phyloP scores from a whole-genome alignment of 2,113 vertebrate species.

The Trachemys scripta region DNA sequence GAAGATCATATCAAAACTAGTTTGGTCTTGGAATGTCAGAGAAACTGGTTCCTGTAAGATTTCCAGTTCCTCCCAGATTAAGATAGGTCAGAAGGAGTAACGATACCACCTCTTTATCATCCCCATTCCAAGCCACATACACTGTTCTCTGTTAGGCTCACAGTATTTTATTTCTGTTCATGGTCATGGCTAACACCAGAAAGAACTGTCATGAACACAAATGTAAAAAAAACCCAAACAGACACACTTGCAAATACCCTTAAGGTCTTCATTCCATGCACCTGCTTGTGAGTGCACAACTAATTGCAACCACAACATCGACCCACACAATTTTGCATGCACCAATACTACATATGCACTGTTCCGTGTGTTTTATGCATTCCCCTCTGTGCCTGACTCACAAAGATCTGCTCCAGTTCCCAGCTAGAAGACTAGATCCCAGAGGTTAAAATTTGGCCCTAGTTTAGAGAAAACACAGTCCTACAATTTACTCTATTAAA shows the following conservation, averaged over 20 bases:
- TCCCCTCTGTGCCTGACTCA: accelerated
- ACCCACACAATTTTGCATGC: neutral
- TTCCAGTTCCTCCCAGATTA: neutral
- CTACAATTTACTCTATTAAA: neutral
- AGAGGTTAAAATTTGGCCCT: constrained; percentile 27
- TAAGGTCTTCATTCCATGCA: accelerated
- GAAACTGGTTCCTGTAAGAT: neutral
- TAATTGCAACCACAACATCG: accelerated
- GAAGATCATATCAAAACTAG: neutral
- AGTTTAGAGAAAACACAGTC: neutral
- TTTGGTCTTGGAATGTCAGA: neutral
- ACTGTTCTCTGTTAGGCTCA: neutral
- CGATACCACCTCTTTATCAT: neutral
- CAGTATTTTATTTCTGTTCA: neutral
- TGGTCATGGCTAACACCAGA: neutral
- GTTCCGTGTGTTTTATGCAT: accelerated
- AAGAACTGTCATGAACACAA: neutral
- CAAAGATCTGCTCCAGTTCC: neutral
- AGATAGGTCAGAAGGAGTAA: neutral
- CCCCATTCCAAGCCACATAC: neutral
- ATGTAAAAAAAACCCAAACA: neutral
- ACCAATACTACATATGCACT: neutral
- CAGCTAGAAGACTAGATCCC: neutral
- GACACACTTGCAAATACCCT: neutral
- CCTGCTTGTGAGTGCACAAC: neutral